These are phyloP conservation scores for Nineta flava DNA, from an alignment of 2,888 invertebrate genomes.

Conservation along the genomic window DNA sequence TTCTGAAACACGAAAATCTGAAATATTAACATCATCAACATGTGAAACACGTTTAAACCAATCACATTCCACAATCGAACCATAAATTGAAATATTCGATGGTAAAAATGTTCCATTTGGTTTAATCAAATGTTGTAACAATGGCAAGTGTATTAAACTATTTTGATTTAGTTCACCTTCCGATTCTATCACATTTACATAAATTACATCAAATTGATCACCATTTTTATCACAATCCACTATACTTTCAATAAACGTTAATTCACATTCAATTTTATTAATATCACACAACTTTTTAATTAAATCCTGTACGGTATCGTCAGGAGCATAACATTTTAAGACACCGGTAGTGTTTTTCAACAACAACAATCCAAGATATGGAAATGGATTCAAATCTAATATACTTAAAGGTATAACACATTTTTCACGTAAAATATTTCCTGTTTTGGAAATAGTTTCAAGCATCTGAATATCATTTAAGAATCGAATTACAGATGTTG, in stretches of 20 bases:
- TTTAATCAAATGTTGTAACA: constrained; percentile 22
- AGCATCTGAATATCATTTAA: constrained; percentile 34
- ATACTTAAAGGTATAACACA: constrained; percentile 21
- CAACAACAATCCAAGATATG: constrained; percentile 41
- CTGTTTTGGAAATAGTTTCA: constrained; percentile 25
- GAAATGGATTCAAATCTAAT: constrained; percentile 44
- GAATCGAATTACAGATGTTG: constrained; percentile 26
- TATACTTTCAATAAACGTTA: constrained; percentile 23
- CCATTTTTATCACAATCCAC: constrained; percentile 18
- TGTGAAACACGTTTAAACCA: constrained; percentile 41
- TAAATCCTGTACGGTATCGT: constrained; percentile 26
- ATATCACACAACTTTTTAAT: constrained; percentile 27
- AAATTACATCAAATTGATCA: constrained; percentile 35
- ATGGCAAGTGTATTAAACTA: constrained; percentile 20
- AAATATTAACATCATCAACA: constrained; percentile 38
- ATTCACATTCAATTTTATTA: constrained; percentile 27
- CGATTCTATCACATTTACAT: constrained; percentile 34
- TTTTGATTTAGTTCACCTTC: constrained; percentile 38
- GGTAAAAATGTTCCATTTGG: constrained; percentile 16
- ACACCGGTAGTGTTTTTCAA: constrained; percentile 32
- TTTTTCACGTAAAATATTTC: constrained; percentile 24
- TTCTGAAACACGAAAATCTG: constrained; percentile 34
- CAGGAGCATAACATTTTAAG: constrained; percentile 30
- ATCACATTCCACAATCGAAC: constrained; percentile 39
- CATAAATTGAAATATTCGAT: constrained; percentile 23